A percentile compares a stretch with the other conserved stretches of the same genome.
These are phyloP conservation scores for Erpetoichthys calabaricus DNA, from an alignment of 2,797 vertebrate species.

Conservation along the genomic window DNA sequence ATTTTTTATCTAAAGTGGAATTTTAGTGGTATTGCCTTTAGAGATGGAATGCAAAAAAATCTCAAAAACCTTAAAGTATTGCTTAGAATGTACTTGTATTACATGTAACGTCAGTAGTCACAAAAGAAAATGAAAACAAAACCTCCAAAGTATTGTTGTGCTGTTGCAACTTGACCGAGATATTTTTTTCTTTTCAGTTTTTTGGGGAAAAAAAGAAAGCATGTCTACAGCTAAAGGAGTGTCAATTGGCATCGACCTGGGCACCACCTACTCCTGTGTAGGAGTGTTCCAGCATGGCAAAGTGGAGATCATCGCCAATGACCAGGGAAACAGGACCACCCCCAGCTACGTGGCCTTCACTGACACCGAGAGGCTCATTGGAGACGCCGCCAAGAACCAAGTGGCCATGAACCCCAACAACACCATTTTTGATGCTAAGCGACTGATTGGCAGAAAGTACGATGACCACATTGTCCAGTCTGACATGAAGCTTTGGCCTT, in stretches of 20 bases:
- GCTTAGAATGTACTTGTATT: no score
- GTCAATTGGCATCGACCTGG: slow-evolving; percentile 81
- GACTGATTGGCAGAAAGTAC: slow-evolving; percentile 76
- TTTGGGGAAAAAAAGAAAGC: slow-evolving; percentile 11
- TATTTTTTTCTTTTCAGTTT: no score
- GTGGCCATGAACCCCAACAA: slow-evolving; percentile 84
- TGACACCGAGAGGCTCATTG: slow-evolving; percentile 77
- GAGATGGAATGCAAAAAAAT: no score
- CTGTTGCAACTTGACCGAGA: no score
- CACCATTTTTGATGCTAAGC: slow-evolving; percentile 82
- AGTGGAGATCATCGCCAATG: slow-evolving; percentile 84
- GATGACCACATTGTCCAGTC: slow-evolving; percentile 65
- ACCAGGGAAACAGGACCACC: slow-evolving; percentile 86
- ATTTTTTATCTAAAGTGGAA: no score
- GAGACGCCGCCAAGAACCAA: slow-evolving; percentile 86
- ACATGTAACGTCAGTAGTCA: no score
- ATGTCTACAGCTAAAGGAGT: slow-evolving; percentile 70
- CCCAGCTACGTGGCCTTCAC: slow-evolving; percentile 87
- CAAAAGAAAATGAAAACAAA: no score
- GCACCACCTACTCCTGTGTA: slow-evolving; percentile 88
- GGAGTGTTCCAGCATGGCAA: slow-evolving; percentile 86
- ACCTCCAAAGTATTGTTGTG: no score
- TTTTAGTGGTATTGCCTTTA: no score
- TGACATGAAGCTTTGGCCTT: slow-evolving; percentile 88
- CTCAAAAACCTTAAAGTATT: no score